A percentile compares a stretch with the other conserved stretches of the same genome.
Evolutionary conservation across 2,113 vertebrate species (phyloP).

Genomic region (Nestor notabilis): DNA sequence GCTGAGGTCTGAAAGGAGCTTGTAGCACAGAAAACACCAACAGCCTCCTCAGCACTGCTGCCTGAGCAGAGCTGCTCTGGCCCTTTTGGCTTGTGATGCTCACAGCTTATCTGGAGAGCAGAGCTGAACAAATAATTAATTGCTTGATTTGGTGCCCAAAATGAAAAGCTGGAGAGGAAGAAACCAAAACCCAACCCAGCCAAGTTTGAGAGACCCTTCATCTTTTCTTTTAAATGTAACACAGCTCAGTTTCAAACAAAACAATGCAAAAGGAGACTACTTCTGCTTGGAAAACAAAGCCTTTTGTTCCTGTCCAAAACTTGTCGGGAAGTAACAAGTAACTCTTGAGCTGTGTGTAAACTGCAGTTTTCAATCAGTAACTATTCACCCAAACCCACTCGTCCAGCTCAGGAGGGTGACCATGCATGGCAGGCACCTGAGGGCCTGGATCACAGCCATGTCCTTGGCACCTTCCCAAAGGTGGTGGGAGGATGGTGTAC

Average conservation of each 20-base stretch:
- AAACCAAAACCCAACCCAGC: not conserved
- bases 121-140: constrained; percentile 38
- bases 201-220: not conserved
- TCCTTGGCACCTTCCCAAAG: not conserved
- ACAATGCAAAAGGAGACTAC: not conserved
- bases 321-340: not conserved
- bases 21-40: not conserved
- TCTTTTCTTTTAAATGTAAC: not conserved
- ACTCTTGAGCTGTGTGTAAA: not conserved
- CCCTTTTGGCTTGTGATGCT: not conserved
- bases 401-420: not conserved
- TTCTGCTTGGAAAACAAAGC: constrained; percentile 14
- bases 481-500: not conserved
- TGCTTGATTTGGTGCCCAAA: constrained; percentile 36
- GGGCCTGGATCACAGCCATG: not conserved
- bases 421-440: not conserved
- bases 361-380: constrained; percentile 39
- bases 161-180: not conserved
- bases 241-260: not conserved
- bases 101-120: not conserved
- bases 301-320: not conserved
- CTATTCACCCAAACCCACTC: not conserved
- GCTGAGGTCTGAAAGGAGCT: not conserved
- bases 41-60: not conserved
- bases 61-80: not conserved